phyloP scores from a whole-genome alignment of 2,797 vertebrate genomes.

The Petrocephalus schoutedeni region DNA sequence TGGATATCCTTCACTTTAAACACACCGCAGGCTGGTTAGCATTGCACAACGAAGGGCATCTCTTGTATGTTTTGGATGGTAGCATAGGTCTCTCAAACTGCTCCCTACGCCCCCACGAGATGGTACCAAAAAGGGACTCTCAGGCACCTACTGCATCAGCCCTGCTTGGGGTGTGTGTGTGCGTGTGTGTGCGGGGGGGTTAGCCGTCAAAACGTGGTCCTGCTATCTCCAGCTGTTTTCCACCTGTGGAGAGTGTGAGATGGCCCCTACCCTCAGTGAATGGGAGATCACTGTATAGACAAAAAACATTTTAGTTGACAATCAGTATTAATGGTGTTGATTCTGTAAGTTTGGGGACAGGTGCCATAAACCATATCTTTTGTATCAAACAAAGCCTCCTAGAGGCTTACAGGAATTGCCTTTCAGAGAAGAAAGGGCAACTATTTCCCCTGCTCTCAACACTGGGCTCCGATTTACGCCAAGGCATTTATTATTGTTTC shows the following conservation, averaged over 20 bases:
- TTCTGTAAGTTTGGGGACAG: constrained; percentile 6
- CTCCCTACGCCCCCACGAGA: no score
- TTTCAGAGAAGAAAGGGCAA: neutral
- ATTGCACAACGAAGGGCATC: neutral
- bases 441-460: neutral
- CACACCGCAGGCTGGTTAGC: neutral
- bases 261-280: neutral
- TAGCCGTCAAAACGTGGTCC: neutral
- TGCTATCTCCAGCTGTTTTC: neutral
- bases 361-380: constrained; percentile 9
- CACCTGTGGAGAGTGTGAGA: neutral
- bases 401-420: neutral
- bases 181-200: neutral
- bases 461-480: neutral
- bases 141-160: neutral
- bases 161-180: neutral
- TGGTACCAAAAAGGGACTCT: neutral
- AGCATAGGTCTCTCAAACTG: neutral
- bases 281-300: neutral
- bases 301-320: neutral
- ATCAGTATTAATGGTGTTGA: neutral
- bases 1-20: neutral
- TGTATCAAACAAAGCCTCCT: neutral
- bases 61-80: neutral
- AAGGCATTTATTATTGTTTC: neutral